Conservation (phyloP, 2,888 invertebrate genomes). For the Neoitamus cyanurus region DNA sequence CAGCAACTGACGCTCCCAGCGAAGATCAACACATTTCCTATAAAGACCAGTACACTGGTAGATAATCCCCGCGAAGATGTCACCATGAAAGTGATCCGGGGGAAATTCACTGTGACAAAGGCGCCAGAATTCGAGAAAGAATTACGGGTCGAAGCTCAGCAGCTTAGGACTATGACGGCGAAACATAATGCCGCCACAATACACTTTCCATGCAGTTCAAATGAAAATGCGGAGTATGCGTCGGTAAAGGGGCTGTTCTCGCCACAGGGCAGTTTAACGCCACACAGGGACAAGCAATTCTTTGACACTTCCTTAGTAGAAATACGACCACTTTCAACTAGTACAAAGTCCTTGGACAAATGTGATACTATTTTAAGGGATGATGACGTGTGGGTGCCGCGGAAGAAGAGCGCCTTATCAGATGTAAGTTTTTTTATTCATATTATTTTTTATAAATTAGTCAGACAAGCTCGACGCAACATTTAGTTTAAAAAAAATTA, state of each 20-base stretch:
- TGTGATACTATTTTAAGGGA: slow-evolving; percentile 45
- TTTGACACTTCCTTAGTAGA: slow-evolving; percentile 85
- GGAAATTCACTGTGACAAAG: slow-evolving; percentile 70
- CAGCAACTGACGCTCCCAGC: neutral
- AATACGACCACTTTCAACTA: slow-evolving; percentile 72
- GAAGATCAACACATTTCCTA: neutral
- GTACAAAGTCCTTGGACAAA: slow-evolving; percentile 59
- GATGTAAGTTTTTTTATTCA: neutral
- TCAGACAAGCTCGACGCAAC: neutral
- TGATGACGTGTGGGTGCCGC: slow-evolving; percentile 55
- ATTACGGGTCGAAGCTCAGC: slow-evolving; percentile 60
- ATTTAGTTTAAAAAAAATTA: neutral
- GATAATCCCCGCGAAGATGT: slow-evolving; percentile 56
- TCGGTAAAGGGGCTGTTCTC: slow-evolving; percentile 73
- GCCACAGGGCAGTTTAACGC: slow-evolving; percentile 59
- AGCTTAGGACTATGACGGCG: slow-evolving; percentile 59
- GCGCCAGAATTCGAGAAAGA: slow-evolving; percentile 57
- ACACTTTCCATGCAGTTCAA: slow-evolving; percentile 74
- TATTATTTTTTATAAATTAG: neutral
- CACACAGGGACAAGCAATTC: slow-evolving; percentile 82
- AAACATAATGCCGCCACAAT: slow-evolving; percentile 72
- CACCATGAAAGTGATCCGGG: slow-evolving; percentile 64
- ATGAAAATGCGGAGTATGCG: slow-evolving; percentile 67
- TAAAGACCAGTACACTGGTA: slow-evolving; percentile 46
- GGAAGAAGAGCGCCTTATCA: slow-evolving; percentile 26